Evolutionary conservation across 2,888 invertebrate species (phyloP).

Genomic region (Epirrita christyi): DNA sequence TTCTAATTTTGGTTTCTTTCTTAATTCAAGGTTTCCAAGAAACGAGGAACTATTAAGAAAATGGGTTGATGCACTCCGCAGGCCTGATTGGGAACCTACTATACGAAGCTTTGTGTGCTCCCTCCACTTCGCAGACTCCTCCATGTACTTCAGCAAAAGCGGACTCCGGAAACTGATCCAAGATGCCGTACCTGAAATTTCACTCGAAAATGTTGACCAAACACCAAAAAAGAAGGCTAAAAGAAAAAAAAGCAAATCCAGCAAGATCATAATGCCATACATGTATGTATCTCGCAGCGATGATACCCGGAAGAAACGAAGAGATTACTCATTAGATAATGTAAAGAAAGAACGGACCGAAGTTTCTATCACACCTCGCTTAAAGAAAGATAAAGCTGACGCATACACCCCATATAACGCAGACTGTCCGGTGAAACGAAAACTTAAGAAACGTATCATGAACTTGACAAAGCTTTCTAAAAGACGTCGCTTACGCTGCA

Average conservation of each 20-base stretch:
- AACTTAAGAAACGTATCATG: slow-evolving; percentile 17
- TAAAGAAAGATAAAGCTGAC: neutral
- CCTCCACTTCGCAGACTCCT: slow-evolving; percentile 18
- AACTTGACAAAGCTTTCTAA: slow-evolving; percentile 21
- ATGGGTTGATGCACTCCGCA: slow-evolving; percentile 19
- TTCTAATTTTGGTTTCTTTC: neutral
- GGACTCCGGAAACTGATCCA: slow-evolving; percentile 17
- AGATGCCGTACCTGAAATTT: slow-evolving; percentile 9
- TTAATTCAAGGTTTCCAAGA: slow-evolving; percentile 1
- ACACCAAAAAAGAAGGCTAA: neutral
- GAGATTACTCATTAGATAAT: neutral
- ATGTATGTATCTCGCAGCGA: neutral
- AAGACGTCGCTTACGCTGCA: slow-evolving; percentile 21
- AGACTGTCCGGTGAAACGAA: slow-evolving; percentile 10
- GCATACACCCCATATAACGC: neutral
- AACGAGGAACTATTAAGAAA: slow-evolving; percentile 17
- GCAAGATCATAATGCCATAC: slow-evolving; percentile 2
- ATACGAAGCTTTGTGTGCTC: slow-evolving; percentile 28
- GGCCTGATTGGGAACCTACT: slow-evolving; percentile 23
- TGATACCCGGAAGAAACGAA: neutral
- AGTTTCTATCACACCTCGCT: neutral
- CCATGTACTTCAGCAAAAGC: slow-evolving; percentile 28
- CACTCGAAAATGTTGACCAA: neutral
- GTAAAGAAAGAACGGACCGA: neutral
- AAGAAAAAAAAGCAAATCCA: slow-evolving; percentile 4